phyloP scores from a whole-genome alignment of 2,888 invertebrate species.

The Brenthis hecate region DNA sequence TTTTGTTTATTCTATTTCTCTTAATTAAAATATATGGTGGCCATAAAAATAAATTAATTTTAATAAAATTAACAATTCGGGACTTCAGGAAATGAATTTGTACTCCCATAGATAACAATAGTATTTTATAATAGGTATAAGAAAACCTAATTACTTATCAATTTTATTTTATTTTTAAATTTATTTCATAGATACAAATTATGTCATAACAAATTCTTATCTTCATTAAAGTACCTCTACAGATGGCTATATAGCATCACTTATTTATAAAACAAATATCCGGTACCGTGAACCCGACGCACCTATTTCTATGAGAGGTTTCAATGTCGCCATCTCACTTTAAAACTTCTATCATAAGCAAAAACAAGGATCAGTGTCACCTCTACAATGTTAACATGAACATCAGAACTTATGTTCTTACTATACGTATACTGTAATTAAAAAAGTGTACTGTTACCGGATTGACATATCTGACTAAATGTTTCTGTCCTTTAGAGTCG shows the following conservation, averaged over 20 bases:
- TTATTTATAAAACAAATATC: conserved; percentile 65
- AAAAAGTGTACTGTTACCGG: conserved; percentile 72
- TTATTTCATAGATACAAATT: too few species aligned
- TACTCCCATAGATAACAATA: too few species aligned
- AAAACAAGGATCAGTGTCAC: background rate
- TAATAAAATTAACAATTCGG: background rate
- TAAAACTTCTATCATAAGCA: background rate
- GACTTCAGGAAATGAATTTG: too few species aligned
- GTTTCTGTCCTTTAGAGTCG: conserved; percentile 72
- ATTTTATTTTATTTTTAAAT: too few species aligned
- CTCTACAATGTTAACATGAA: background rate
- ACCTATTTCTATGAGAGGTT: conserved; percentile 44
- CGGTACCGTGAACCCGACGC: conserved; percentile 46
- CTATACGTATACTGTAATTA: conserved; percentile 70
- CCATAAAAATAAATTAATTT: background rate
- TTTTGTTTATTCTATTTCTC: conserved; percentile 37
- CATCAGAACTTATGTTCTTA: conserved; percentile 36
- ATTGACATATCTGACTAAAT: conserved; percentile 76
- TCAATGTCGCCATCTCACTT: conserved; percentile 27
- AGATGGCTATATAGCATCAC: conserved; percentile 29
- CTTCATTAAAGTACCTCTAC: conserved; percentile 20
- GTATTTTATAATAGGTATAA: too few species aligned
- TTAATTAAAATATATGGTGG: conserved; percentile 6
- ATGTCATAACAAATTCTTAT: background rate
- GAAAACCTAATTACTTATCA: too few species aligned